Evolutionary conservation across 2,113 vertebrate genomes (phyloP), one percentile per base, ranked within the genome.

Genomic region (Morone chrysops): DNA sequence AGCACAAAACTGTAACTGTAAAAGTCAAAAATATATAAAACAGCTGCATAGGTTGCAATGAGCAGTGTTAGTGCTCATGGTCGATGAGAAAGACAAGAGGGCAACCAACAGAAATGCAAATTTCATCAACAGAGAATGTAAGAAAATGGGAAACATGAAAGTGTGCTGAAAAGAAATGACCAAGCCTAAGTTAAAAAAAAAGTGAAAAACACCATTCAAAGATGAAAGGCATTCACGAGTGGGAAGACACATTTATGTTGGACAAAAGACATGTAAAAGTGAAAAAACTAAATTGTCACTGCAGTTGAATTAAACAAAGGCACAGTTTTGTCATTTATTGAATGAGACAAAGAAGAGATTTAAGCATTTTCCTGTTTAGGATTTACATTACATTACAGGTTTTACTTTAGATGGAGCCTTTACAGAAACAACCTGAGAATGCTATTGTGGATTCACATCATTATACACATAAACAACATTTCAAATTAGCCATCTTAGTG

Each of bases 221-320:
- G 70, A 85, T 80, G 68, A 92, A 87, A 83, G 87, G 75, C 43
- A 72, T 14, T 82, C 31, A 31, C 31, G 31, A 31, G 31, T 31
- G 31, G 31, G 31, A 31, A 31, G 31, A 31, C 31, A 31, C 31
- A 31, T 31, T 31, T 31, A 31, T 31, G 31, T 31, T 31, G 31
- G 31, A 47, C 4, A n/a, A 3, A 36, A 54, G n/a, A 54, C n/a
- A 54, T 54, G 8, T 20, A 18, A 41, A 45, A 47, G 11, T 47
- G 13, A 59, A 25, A 25, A 8, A 66, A n/a, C 60, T 45, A 12
- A 36, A 67, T 41, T 14, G 18, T 76, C 41, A 76, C 9, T 56
- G 14, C 4, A 11, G 38, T 16, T 22, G 54, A 31, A 60, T 70
- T 53, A 8, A 70, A 25, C 54, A 25, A 22, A 22, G 41, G 8